These are phyloP conservation scores for Samia ricini DNA, from an alignment of 1,140 invertebrate genomes.

Conservation along the genomic window DNA sequence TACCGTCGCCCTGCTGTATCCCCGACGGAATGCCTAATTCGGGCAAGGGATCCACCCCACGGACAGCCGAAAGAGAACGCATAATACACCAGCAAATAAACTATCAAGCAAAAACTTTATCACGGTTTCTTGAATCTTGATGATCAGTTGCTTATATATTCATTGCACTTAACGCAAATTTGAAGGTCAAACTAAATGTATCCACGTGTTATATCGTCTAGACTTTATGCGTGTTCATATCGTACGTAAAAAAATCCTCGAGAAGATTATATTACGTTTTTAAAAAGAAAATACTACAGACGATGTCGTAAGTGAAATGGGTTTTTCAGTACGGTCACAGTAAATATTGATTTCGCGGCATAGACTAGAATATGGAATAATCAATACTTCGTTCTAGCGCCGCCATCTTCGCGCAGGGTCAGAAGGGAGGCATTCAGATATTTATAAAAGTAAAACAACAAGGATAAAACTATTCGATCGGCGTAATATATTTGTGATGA, in stretches of 20 bases:
- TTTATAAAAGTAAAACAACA: neutral
- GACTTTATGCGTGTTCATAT: neutral
- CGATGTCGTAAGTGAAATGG: slow-evolving; percentile 30
- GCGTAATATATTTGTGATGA: neutral
- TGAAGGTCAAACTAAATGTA: slow-evolving; percentile 25
- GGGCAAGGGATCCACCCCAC: slow-evolving; percentile 67
- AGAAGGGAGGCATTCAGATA: neutral
- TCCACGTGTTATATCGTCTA: slow-evolving; percentile 8
- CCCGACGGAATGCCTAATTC: slow-evolving; percentile 57
- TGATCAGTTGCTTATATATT: slow-evolving; percentile 47
- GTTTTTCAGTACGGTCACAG: slow-evolving; percentile 52
- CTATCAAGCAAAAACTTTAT: slow-evolving; percentile 61
- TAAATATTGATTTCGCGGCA: slow-evolving; percentile 62
- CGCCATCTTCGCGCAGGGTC: slow-evolving; percentile 44
- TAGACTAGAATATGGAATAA: slow-evolving; percentile 41
- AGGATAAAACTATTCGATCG: neutral
- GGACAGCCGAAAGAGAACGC: slow-evolving; percentile 66
- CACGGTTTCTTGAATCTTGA: slow-evolving; percentile 50
- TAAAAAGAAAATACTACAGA: neutral
- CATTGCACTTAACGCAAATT: slow-evolving; percentile 42
- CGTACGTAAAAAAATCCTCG: neutral
- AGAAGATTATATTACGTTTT: neutral
- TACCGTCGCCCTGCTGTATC: slow-evolving; percentile 44
- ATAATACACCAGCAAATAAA: slow-evolving; percentile 74
- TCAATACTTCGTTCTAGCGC: slow-evolving; percentile 54